These are phyloP conservation scores for Melanitta fusca DNA, from an alignment of 2,797 vertebrate genomes.

Conservation along the genomic window DNA sequence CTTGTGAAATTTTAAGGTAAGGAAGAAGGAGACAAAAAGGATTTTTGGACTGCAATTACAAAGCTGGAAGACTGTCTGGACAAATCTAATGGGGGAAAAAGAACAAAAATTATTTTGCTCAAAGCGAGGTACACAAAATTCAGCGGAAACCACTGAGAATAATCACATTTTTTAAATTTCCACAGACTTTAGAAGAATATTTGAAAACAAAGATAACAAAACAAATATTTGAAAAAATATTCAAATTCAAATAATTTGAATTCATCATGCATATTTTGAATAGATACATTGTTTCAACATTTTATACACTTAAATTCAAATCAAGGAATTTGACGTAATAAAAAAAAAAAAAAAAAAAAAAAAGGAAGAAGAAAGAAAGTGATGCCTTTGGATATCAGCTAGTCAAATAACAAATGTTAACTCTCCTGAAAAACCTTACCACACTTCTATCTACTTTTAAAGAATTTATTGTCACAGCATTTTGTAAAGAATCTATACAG, in stretches of 20 bases:
- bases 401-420: slow-evolving; percentile 44
- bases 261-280: slow-evolving; percentile 6
- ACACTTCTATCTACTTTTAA: slow-evolving; percentile 31
- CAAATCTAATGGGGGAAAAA: background rate
- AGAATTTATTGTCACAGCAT: background rate
- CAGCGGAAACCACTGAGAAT: background rate
- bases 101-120: background rate
- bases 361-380: background rate
- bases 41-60: slow-evolving; percentile 7
- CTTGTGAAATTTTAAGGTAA: slow-evolving; percentile 12
- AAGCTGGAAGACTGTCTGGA: slow-evolving; percentile 11
- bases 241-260: slow-evolving; percentile 8
- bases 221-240: background rate
- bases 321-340: background rate
- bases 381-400: slow-evolving; percentile 19
- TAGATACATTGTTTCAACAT: background rate
- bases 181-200: background rate
- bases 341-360: background rate
- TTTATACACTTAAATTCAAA: background rate
- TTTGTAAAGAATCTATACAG: slow-evolving; percentile 35
- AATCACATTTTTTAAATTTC: background rate
- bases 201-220: background rate
- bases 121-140: background rate
- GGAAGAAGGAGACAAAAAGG: slow-evolving; percentile 4
- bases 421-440: slow-evolving; percentile 15